Percentiles rank a stretch among this genome's conserved stretches.
Evolutionary conservation across 2,113 vertebrate species (phyloP).

Genomic region (Climacteris rufus): DNA sequence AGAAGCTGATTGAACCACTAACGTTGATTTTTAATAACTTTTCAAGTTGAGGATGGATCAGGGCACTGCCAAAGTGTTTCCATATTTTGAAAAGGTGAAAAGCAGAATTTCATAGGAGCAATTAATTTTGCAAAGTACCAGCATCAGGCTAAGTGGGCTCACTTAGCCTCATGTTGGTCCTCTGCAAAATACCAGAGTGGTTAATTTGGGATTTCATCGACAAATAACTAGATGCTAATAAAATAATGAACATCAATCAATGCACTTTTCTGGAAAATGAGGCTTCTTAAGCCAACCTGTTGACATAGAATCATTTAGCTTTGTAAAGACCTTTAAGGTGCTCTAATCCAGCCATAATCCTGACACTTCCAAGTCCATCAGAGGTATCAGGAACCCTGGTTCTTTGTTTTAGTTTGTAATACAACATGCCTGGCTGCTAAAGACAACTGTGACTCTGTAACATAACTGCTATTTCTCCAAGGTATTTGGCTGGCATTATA

Average conservation of each 20-base stretch:
- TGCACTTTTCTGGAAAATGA: not conserved
- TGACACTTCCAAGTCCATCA: not conserved
- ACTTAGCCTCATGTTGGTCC: slow-evolving; percentile 9
- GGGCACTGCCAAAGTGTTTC: not conserved
- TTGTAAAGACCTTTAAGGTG: not conserved
- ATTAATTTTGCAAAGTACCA: slow-evolving; percentile 40
- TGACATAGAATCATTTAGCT: not conserved
- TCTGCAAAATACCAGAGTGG: not conserved
- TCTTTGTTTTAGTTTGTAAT: not conserved
- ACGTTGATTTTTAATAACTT: slow-evolving; percentile 38
- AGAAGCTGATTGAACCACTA: slow-evolving; percentile 15
- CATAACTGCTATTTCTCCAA: slow-evolving; percentile 10
- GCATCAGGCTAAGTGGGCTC: not conserved
- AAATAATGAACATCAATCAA: not conserved
- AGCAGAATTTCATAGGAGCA: not conserved
- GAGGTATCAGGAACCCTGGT: not conserved
- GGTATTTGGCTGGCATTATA: slow-evolving; percentile 52
- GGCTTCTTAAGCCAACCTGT: not conserved
- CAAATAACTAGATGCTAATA: slow-evolving; percentile 27
- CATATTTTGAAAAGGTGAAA: not conserved
- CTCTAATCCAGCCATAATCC: not conserved
- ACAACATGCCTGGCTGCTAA: not conserved
- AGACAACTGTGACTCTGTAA: slow-evolving; percentile 11
- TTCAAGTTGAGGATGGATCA: not conserved
- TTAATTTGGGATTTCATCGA: slow-evolving; percentile 38